A percentile compares a stretch with the other conserved stretches of the same genome.
Evolutionary conservation across 2,113 vertebrate species (phyloP).

Genomic region (Sylvilagus bachmani): DNA sequence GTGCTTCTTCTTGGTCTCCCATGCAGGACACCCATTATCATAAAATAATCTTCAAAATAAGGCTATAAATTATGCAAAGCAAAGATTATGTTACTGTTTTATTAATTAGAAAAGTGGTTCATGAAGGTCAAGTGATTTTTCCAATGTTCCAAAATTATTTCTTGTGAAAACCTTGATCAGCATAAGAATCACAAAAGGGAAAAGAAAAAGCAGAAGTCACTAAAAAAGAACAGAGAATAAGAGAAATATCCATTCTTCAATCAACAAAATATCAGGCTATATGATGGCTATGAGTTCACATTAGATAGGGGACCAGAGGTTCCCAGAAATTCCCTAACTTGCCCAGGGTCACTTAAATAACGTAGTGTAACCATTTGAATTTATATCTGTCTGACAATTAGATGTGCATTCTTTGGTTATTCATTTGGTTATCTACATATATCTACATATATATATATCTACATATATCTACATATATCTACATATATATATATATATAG

Average conservation of each 20-base stretch:
- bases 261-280: neutral
- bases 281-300: neutral
- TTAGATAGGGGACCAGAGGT: neutral
- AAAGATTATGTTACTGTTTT: slow-evolving; percentile 27
- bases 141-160: slow-evolving; percentile 17
- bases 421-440: too few relatives aligned
- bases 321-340: neutral
- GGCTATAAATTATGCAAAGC: neutral
- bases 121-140: neutral
- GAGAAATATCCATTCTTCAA: neutral
- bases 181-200: neutral
- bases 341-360: neutral
- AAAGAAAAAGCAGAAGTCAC: neutral
- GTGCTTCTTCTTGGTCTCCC: too few relatives aligned
- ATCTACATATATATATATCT: too few relatives aligned
- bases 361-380: neutral
- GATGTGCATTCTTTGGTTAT: neutral
- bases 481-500: neutral
- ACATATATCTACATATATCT: too few relatives aligned
- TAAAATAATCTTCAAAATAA: slow-evolving; percentile 36
- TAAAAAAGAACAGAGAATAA: neutral
- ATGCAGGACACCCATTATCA: neutral
- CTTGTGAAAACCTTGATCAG: slow-evolving; percentile 5
- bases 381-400: neutral
- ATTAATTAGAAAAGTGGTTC: neutral